Evolutionary conservation across 2,888 invertebrate genomes (phyloP).

Genomic region (Fragum fragum): DNA sequence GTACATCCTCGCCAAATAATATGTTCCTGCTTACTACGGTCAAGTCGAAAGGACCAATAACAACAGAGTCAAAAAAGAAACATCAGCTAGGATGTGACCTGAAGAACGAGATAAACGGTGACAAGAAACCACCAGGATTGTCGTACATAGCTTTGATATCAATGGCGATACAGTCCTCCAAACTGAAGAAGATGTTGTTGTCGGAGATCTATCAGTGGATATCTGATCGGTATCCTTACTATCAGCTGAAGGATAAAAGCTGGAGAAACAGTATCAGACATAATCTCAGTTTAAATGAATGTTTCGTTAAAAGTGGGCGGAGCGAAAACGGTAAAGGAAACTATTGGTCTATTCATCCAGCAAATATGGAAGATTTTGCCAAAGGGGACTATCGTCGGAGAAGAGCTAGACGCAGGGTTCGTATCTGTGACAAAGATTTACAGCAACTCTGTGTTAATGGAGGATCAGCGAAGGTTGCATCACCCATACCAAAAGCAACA

Average conservation of each 20-base stretch:
- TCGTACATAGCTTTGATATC: conserved; percentile 96
- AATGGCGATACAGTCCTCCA: conserved; percentile 97
- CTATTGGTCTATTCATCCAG: conserved; percentile 99
- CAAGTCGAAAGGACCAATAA: background rate
- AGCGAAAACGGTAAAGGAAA: conserved; percentile 99
- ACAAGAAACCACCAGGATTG: conserved; percentile 54
- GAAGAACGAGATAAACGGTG: background rate
- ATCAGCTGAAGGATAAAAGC: conserved; percentile 86
- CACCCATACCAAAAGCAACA: conserved; percentile 18
- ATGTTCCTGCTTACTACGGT: background rate
- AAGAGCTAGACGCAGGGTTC: conserved; percentile 97
- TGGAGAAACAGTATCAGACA: conserved; percentile 99
- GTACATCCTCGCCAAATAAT: conserved; percentile 3
- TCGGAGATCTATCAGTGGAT: conserved; percentile 99
- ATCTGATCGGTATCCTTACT: conserved; percentile 98
- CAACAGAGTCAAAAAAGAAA: background rate
- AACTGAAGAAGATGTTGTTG: conserved; percentile 96
- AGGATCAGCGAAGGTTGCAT: background rate
- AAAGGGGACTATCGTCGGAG: conserved; percentile 98
- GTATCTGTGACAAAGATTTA: conserved; percentile 88
- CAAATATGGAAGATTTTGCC: conserved; percentile 98
- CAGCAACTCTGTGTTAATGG: conserved; percentile 49
- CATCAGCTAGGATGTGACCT: background rate
- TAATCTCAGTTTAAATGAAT: conserved; percentile 98
- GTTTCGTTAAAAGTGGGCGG: conserved; percentile 98